Conservation (phyloP, 2,797 vertebrate genomes). For the Sebastes flavidus region DNA sequence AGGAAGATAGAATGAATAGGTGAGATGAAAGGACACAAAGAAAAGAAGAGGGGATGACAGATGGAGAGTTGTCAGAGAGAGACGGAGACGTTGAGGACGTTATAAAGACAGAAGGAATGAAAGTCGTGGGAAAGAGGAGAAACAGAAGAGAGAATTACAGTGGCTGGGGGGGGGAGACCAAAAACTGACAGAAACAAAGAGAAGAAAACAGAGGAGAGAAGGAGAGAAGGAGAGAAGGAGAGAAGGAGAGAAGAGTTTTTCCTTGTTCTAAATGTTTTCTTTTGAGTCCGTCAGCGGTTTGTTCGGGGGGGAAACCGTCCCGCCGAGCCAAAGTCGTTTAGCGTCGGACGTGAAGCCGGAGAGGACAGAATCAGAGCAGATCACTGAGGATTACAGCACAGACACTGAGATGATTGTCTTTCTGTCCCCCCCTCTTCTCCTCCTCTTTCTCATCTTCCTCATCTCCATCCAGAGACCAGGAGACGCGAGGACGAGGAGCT, state of each 20-base stretch:
- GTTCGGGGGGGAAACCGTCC: constrained; percentile 28
- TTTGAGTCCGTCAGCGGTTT: constrained; percentile 73
- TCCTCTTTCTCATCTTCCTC: background rate
- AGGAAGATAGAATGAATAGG: background rate
- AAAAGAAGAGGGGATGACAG: no score
- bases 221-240: background rate
- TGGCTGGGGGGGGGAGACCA: no score
- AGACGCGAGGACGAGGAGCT: background rate
- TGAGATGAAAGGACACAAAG: background rate
- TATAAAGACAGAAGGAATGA: no score
- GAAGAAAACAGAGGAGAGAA: background rate
- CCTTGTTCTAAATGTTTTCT: constrained; percentile 71
- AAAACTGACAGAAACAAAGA: background rate
- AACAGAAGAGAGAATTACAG: no score
- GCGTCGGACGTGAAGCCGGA: constrained; percentile 44
- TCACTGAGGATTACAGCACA: constrained; percentile 51
- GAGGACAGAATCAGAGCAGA: constrained; percentile 60
- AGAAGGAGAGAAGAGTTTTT: constrained; percentile 56
- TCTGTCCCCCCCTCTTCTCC: background rate
- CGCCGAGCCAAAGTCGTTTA: constrained; percentile 54
- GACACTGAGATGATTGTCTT: constrained; percentile 50
- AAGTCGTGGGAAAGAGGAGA: no score
- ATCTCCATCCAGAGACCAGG: background rate
- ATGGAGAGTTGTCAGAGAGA: background rate
- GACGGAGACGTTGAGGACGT: no score